These are phyloP conservation scores for Rhingia rostrata DNA, from an alignment of 2,888 invertebrate genomes.

Conservation along the genomic window DNA sequence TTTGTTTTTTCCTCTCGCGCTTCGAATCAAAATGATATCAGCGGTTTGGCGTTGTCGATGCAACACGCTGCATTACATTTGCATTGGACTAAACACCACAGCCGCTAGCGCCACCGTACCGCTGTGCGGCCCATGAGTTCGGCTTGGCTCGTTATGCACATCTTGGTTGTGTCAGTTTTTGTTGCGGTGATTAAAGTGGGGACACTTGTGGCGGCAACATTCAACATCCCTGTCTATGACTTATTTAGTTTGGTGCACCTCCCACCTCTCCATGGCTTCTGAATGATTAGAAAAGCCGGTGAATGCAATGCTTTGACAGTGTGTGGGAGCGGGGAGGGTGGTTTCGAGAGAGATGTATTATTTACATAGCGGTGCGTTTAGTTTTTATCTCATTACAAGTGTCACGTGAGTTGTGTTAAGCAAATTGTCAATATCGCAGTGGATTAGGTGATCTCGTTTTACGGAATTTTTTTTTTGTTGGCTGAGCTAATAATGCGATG, in stretches of 20 bases:
- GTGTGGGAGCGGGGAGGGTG: too few relatives aligned
- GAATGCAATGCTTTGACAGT: too few relatives aligned
- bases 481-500: too few relatives aligned
- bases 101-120: not conserved
- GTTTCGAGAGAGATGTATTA: not conserved
- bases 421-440: slow-evolving; percentile 27
- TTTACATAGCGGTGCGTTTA: slow-evolving; percentile 35
- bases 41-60: slow-evolving; percentile 51
- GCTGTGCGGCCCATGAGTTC: too few relatives aligned
- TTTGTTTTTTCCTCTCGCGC: slow-evolving; percentile 75
- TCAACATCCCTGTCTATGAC: slow-evolving; percentile 2
- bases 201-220: slow-evolving; percentile 34
- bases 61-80: slow-evolving; percentile 61
- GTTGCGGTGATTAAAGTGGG: slow-evolving; percentile 17
- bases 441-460: not conserved
- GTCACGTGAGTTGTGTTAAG: slow-evolving; percentile 48
- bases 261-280: not conserved
- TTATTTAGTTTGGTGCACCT: slow-evolving; percentile 1
- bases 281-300: slow-evolving; percentile 3
- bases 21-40: slow-evolving; percentile 76
- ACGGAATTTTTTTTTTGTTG: too few relatives aligned
- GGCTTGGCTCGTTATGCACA: not conserved
- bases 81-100: slow-evolving; percentile 1
- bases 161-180: slow-evolving; percentile 6
- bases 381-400: slow-evolving; percentile 27